Percentiles rank a stretch among this genome's conserved stretches.
These are phyloP conservation scores for Drosophila obscura DNA, from an alignment of 1,140 invertebrate species.

Conservation along the genomic window DNA sequence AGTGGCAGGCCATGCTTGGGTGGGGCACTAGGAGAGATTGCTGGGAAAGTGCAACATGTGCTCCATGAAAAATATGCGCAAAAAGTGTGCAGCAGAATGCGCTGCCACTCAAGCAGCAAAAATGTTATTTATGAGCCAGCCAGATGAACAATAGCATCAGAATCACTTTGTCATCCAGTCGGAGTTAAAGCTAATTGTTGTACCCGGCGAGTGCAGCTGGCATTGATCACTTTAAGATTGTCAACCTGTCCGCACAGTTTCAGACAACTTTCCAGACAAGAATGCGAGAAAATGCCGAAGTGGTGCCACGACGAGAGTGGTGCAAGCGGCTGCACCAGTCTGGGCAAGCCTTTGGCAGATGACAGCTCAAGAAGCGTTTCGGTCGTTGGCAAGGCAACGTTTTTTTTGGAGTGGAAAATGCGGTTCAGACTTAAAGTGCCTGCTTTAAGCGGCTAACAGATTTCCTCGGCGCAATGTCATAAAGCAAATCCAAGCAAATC, in stretches of 20 bases:
- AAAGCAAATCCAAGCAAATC: conserved; percentile 39
- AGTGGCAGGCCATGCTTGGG: conserved; percentile 8
- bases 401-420: background rate
- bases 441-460: conserved; percentile 18
- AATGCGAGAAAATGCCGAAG: too few species aligned
- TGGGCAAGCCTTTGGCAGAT: too few species aligned
- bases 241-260: conserved; percentile 18
- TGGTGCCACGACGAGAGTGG: too few species aligned
- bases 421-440: conserved; percentile 21
- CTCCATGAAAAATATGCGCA: conserved; percentile 58
- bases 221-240: conserved; percentile 13
- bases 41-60: conserved; percentile 66
- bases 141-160: conserved; percentile 50
- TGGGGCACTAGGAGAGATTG: conserved; percentile 17
- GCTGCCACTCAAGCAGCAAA: conserved; percentile 60
- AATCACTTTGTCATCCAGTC: conserved; percentile 50
- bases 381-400: background rate
- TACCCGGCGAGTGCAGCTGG: conserved; percentile 6
- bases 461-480: conserved; percentile 23
- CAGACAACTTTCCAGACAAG: too few species aligned
- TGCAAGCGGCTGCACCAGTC: too few species aligned
- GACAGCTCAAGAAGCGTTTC: too few species aligned
- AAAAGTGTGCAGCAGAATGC: conserved; percentile 62
- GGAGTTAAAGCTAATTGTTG: conserved; percentile 38
- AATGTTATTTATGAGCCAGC: conserved; percentile 58